A percentile compares a stretch with the other conserved stretches of the same genome.
phyloP scores from a whole-genome alignment of 2,113 vertebrate species.

The Odontesthes bonariensis region DNA sequence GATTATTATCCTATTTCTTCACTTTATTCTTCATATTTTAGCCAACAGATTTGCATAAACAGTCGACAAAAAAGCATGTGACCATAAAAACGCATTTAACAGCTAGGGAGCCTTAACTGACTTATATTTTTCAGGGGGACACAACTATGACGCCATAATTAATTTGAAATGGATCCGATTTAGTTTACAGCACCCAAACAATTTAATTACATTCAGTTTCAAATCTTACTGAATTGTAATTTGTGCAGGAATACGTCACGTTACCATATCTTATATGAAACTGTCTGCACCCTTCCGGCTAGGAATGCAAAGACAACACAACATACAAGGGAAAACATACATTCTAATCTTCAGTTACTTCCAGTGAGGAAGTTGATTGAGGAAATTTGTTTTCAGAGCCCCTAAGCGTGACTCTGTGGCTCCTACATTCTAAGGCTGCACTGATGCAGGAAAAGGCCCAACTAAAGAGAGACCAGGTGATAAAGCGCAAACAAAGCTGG shows the following conservation, averaged over 20 bases:
- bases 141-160: no score
- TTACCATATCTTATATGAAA: neutral
- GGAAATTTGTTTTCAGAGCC: slow-evolving; percentile 13
- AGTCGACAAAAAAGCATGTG: neutral
- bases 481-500: slow-evolving; percentile 66
- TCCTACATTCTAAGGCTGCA: slow-evolving; percentile 27
- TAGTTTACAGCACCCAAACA: no score
- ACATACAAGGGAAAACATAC: neutral
- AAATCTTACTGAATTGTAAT: no score
- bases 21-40: no score
- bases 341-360: neutral
- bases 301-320: neutral
- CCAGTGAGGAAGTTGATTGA: slow-evolving; percentile 5
- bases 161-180: no score
- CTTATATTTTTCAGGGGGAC: neutral
- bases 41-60: no score
- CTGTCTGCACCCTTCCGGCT: neutral
- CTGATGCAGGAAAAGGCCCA: slow-evolving; percentile 60
- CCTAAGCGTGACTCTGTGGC: slow-evolving; percentile 37
- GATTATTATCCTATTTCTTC: no score
- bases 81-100: neutral
- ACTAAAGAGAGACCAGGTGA: slow-evolving; percentile 62
- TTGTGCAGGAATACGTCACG: neutral
- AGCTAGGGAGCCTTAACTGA: neutral
- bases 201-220: no score